Base-by-base conservation (phyloP, 1,140 invertebrate species). In the Chionoecetes opilio region DNA sequence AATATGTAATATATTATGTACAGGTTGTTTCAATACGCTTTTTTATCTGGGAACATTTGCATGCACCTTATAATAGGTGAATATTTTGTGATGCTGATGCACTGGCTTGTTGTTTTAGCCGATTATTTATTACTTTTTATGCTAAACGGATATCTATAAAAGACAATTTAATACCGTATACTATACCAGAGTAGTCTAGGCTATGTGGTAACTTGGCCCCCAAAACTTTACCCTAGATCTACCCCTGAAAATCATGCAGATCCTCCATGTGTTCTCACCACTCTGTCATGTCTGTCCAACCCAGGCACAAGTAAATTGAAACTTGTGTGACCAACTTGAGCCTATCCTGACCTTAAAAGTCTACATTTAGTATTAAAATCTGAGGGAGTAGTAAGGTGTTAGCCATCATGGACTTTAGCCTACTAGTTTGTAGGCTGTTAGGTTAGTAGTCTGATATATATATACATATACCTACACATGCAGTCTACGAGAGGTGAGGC, bases 401-500 rank as follows among this genome's bases (percentile, higher is more conserved):
- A 35, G 63, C n/a, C 29, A 63, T 53, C 35, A 34, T 93, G 92
- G 34, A n/a, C 75, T 84, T 35, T 86, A 53, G 32, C 84, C 84
- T 86, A 41, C 35, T 21, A 29, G 53, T 90, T 29, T 32, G 38
- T 34, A 34, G 29, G 53, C 53, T 26, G 46, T 75, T 35, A 34
- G 34, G 32, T 31, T 46, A 53, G 17, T 53, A 3, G 32, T 90
- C 31, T 46, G 37, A 21, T 31, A 29, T 32, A 90, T 90, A 31
- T 53, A 53, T 32, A 90, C 21, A 89, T 38, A 89, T 37, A 35
- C 21, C 11, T 53, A 53, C 21, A 31, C 63, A 34, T 53, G 29
- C 53, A 90, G 88, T 53, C 31, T 75, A 35, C 75, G 14, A 75
- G 34, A 91, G 46, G 46, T 91, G 29, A 53, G 29, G 53, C n/a